Evolutionary conservation across 1,140 invertebrate genomes (phyloP).

Genomic region (Drosophila teissieri): DNA sequence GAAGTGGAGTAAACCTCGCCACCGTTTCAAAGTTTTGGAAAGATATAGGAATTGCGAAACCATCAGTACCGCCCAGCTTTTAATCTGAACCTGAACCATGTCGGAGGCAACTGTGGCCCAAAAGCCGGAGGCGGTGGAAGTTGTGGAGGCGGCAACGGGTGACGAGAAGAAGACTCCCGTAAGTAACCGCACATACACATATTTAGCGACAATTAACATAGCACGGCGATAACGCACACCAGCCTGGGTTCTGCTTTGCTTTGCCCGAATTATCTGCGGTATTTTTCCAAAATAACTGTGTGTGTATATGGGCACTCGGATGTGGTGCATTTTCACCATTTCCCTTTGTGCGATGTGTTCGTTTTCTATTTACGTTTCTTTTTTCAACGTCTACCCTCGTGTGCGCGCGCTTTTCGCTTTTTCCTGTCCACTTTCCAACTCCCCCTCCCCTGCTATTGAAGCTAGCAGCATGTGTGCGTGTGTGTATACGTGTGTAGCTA

Average conservation of each 20-base stretch:
- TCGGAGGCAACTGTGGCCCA: conserved; percentile 65
- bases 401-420: conserved; percentile 82
- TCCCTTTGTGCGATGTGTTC: conserved; percentile 23
- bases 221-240: conserved; percentile 63
- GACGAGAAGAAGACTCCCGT: conserved; percentile 73
- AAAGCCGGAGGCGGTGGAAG: conserved; percentile 58
- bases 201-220: conserved; percentile 68
- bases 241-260: conserved; percentile 4
- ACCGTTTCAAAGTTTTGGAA: conserved; percentile 49
- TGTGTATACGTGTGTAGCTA: conserved; percentile 50
- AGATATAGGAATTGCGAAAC: conserved; percentile 58
- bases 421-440: conserved; percentile 42
- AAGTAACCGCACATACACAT: conserved; percentile 50
- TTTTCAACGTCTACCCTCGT: conserved; percentile 65
- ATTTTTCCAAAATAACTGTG: conserved; percentile 69
- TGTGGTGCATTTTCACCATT: conserved; percentile 40
- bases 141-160: conserved; percentile 42
- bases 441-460: conserved; percentile 6
- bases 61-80: conserved; percentile 1
- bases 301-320: conserved; percentile 10
- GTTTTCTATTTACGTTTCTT: conserved; percentile 60
- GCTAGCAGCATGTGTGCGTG: conserved; percentile 12
- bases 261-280: conserved; percentile 68
- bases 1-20: conserved; percentile 46
- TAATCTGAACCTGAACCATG: conserved; percentile 35